phyloP scores from a whole-genome alignment of 2,888 invertebrate genomes.

The Ceriagrion tenellum region DNA sequence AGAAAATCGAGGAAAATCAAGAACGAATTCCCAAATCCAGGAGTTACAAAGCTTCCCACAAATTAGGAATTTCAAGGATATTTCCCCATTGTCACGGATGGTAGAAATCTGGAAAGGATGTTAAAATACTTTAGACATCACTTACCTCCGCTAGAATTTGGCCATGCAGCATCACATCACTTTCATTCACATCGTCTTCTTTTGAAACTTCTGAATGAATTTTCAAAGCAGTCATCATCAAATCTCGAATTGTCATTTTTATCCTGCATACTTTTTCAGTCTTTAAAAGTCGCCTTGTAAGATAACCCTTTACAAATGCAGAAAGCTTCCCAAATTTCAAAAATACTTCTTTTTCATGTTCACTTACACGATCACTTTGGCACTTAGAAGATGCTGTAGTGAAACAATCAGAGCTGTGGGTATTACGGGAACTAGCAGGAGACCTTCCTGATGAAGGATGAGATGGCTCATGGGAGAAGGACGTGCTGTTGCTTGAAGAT shows the following conservation, averaged over 20 bases:
- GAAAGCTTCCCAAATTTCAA: slow-evolving; percentile 74
- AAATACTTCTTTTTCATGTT: not conserved
- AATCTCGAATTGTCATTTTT: slow-evolving; percentile 89
- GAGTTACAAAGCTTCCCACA: too few species aligned
- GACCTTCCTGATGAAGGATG: not conserved
- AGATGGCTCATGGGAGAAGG: not conserved
- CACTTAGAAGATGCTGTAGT: not conserved
- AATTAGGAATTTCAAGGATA: too few species aligned
- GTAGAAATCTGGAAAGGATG: not conserved
- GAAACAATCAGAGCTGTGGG: slow-evolving; percentile 11
- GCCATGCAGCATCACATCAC: slow-evolving; percentile 86
- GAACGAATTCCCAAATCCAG: too few species aligned
- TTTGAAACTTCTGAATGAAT: slow-evolving; percentile 81
- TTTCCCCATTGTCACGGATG: not conserved
- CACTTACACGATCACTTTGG: not conserved
- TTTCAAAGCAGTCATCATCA: slow-evolving; percentile 87
- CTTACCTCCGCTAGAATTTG: slow-evolving; percentile 86
- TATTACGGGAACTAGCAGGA: not conserved
- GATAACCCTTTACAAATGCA: slow-evolving; percentile 84
- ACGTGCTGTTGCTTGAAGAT: not conserved
- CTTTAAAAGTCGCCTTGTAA: slow-evolving; percentile 89
- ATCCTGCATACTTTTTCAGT: slow-evolving; percentile 90
- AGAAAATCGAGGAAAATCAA: too few species aligned
- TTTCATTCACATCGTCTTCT: slow-evolving; percentile 78
- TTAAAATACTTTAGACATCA: not conserved